phyloP scores from a whole-genome alignment of 2,888 invertebrate genomes.

The Drosophila rubida region DNA sequence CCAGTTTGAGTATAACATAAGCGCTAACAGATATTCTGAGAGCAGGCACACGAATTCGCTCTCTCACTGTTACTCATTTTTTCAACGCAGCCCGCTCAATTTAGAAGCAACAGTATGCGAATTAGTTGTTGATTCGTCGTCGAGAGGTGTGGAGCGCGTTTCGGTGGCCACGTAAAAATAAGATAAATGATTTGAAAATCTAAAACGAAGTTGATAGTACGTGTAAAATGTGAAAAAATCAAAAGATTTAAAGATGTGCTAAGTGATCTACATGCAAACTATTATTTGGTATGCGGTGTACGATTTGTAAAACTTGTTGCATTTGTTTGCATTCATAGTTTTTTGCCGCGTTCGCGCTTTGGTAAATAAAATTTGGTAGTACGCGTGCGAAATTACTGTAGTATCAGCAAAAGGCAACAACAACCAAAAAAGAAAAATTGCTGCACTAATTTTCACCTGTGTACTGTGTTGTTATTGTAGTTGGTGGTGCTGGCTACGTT shows the following conservation, averaged over 20 bases:
- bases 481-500: slow-evolving; percentile 51
- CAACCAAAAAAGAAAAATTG: slow-evolving; percentile 39
- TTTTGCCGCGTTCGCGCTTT: slow-evolving; percentile 29
- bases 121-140: slow-evolving; percentile 45
- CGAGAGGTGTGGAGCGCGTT: not conserved
- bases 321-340: slow-evolving; percentile 11
- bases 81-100: not conserved
- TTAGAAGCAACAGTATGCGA: slow-evolving; percentile 3
- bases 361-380: slow-evolving; percentile 26
- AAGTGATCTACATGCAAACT: not conserved
- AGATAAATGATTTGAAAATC: slow-evolving; percentile 15
- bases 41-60: not conserved
- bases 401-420: slow-evolving; percentile 51
- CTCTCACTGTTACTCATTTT: not conserved
- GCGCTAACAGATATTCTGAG: not conserved
- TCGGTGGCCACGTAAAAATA: not conserved
- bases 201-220: slow-evolving; percentile 22
- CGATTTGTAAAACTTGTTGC: slow-evolving; percentile 13
- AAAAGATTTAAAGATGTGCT: slow-evolving; percentile 3
- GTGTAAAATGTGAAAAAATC: slow-evolving; percentile 14
- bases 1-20: slow-evolving; percentile 42
- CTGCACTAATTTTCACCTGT: slow-evolving; percentile 75
- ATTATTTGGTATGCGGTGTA: not conserved
- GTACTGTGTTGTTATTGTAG: slow-evolving; percentile 25
- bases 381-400: slow-evolving; percentile 51